phyloP scores from a whole-genome alignment of 2,888 invertebrate genomes.

The Eudemis profundana region DNA sequence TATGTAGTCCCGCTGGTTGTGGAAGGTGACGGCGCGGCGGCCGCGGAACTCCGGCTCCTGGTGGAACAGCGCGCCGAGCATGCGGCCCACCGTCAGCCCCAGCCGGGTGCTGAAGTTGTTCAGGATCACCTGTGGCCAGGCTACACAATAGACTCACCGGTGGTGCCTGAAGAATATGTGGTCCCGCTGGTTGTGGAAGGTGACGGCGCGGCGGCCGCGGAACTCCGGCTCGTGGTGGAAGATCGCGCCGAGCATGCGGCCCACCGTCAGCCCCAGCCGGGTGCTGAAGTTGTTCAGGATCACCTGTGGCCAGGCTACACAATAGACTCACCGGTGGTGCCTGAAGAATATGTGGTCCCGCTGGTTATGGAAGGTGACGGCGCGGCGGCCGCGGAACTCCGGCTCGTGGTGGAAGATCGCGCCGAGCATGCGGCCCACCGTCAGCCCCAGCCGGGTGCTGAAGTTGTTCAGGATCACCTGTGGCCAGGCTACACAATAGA shows the following conservation, averaged over 20 bases:
- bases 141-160: constrained; percentile 81
- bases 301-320: constrained; percentile 80
- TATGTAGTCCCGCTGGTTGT: constrained; percentile 99
- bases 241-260: constrained; percentile 96
- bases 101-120: constrained; percentile 98
- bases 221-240: constrained; percentile 99
- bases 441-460: constrained; percentile 95
- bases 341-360: constrained; percentile 99
- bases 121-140: constrained; percentile 90
- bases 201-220: constrained; percentile 95
- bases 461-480: constrained; percentile 97
- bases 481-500: constrained; percentile 2
- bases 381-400: constrained; percentile 96
- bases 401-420: constrained; percentile 98
- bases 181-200: constrained; percentile 99
- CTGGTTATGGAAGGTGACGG: constrained; percentile 99
- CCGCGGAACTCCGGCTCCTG: constrained; percentile 98
- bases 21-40: constrained; percentile 97
- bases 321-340: constrained; percentile 91
- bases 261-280: constrained; percentile 94
- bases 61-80: constrained; percentile 97
- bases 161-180: constrained; percentile 99
- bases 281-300: constrained; percentile 98
- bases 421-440: constrained; percentile 96
- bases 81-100: constrained; percentile 95